These are phyloP conservation scores for Laothoe populi DNA, from an alignment of 2,888 invertebrate genomes.

Conservation along the genomic window DNA sequence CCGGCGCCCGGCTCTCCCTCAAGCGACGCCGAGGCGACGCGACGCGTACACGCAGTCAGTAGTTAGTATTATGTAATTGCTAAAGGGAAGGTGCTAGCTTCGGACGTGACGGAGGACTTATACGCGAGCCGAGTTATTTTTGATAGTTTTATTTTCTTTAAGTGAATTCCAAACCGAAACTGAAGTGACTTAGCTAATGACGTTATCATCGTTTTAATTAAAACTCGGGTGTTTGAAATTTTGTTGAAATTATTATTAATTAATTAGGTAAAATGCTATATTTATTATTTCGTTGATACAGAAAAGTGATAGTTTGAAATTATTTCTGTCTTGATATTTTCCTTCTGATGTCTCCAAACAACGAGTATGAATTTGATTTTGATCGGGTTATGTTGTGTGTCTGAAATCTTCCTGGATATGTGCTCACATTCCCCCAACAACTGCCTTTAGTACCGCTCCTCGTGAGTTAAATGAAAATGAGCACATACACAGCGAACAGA, in stretches of 20 bases:
- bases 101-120: constrained; percentile 83
- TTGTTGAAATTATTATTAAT: constrained; percentile 85
- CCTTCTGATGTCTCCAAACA: constrained; percentile 66
- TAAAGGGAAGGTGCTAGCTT: constrained; percentile 85
- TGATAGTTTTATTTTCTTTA: constrained; percentile 84
- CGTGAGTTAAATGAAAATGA: constrained; percentile 33
- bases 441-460: constrained; percentile 31
- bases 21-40: constrained; percentile 54
- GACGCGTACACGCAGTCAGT: constrained; percentile 74
- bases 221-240: constrained; percentile 81
- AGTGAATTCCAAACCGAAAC: constrained; percentile 80
- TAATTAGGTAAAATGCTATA: constrained; percentile 81
- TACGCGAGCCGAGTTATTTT: constrained; percentile 84
- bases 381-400: constrained; percentile 63
- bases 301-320: constrained; percentile 79
- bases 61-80: constrained; percentile 83
- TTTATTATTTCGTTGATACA: constrained; percentile 81
- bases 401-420: constrained; percentile 50
- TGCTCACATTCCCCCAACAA: constrained; percentile 35
- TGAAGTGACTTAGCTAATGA: constrained; percentile 80
- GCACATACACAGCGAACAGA: constrained; percentile 49
- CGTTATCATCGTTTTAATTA: constrained; percentile 74
- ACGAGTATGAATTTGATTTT: constrained; percentile 66
- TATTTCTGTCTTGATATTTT: constrained; percentile 84
- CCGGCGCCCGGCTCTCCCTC: constrained; percentile 50